A percentile compares a stretch with the other conserved stretches of the same genome.
phyloP scores from a whole-genome alignment of 1,140 invertebrate genomes.

The Scylla paramamosain region DNA sequence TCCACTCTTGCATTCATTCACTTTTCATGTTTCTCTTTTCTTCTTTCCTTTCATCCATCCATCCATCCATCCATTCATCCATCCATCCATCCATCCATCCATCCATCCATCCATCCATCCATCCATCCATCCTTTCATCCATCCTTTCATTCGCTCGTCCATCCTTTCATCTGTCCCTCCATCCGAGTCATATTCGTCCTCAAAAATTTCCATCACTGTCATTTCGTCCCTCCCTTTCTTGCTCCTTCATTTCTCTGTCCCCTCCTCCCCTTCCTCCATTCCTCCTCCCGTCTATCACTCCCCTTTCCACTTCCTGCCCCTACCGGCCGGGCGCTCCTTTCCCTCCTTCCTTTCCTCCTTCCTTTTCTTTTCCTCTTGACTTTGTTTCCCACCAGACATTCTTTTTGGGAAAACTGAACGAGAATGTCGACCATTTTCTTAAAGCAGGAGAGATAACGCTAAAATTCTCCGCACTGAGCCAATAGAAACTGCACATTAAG shows the following conservation, averaged over 20 bases:
- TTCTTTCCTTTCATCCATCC: neutral
- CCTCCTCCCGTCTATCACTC: neutral
- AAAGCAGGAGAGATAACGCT: neutral
- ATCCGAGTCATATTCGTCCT: neutral
- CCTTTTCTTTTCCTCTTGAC: neutral
- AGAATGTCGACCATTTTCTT: neutral
- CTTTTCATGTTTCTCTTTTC: neutral
- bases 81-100: neutral
- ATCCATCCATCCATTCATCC: neutral
- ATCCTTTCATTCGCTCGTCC: neutral
- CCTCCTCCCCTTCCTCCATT: neutral
- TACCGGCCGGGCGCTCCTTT: neutral
- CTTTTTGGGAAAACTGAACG: neutral
- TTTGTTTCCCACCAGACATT: neutral
- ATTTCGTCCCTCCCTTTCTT: neutral
- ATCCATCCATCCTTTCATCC: neutral
- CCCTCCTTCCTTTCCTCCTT: no score
- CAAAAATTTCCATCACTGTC: neutral
- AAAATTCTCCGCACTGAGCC: neutral
- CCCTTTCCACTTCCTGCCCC: neutral
- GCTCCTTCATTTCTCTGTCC: neutral
- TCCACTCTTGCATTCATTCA: neutral
- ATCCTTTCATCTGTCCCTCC: neutral
- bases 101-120: neutral
- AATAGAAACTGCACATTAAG: slow-evolving; percentile 4